These are phyloP conservation scores for Lordiphosa clarofinis DNA, from an alignment of 1,140 invertebrate genomes.

Conservation along the genomic window DNA sequence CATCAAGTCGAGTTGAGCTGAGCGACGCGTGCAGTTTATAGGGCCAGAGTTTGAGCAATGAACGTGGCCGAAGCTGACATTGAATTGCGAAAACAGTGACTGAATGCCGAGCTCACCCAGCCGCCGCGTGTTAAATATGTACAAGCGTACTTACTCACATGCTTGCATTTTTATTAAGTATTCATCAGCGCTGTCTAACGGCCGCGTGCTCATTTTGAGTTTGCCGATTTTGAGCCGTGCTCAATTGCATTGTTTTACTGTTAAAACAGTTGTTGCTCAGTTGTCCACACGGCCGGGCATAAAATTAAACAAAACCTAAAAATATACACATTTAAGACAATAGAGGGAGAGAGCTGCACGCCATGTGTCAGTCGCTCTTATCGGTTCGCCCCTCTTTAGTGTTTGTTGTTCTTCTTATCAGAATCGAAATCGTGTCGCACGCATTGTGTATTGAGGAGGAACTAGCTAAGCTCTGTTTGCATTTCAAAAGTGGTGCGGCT, in stretches of 20 bases:
- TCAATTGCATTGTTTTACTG: constrained; percentile 61
- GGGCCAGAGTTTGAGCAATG: constrained; percentile 49
- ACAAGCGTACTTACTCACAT: constrained; percentile 18
- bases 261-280: constrained; percentile 47
- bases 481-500: constrained; percentile 39
- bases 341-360: not conserved
- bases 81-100: constrained; percentile 16
- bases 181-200: constrained; percentile 32
- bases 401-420: constrained; percentile 23
- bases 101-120: constrained; percentile 8
- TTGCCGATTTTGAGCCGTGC: constrained; percentile 36
- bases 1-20: not conserved
- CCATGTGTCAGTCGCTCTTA: constrained; percentile 21
- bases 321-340: too few species aligned
- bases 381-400: constrained; percentile 19
- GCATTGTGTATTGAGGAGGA: not conserved
- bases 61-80: constrained; percentile 34
- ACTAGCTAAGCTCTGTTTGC: constrained; percentile 29
- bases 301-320: constrained; percentile 9
- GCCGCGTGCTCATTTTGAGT: constrained; percentile 22
- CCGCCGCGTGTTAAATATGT: constrained; percentile 23
- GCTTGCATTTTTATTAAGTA: constrained; percentile 34
- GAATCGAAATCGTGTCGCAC: constrained; percentile 28
- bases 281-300: constrained; percentile 40
- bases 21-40: constrained; percentile 32